A percentile compares a stretch with the other conserved stretches of the same genome.
Evolutionary conservation across 1,140 invertebrate species (phyloP).

Genomic region (Sinella curviseta): DNA sequence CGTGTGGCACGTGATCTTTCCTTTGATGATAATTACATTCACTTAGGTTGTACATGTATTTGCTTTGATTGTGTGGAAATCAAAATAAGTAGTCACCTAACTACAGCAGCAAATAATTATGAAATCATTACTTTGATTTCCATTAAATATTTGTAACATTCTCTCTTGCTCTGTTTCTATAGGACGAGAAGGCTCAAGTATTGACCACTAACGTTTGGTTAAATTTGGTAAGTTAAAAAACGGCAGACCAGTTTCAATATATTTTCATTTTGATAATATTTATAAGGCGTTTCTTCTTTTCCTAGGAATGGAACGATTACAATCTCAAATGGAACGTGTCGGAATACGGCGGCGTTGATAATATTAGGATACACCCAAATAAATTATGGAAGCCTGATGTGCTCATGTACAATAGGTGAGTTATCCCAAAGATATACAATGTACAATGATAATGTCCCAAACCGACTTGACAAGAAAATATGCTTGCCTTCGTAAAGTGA

Average conservation of each 20-base stretch:
- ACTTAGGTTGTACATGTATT: too few relatives aligned
- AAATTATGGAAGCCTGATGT: slow-evolving; percentile 97
- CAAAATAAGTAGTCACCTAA: too few relatives aligned
- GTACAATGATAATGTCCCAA: too few relatives aligned
- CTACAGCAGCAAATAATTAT: too few relatives aligned
- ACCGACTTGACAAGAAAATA: too few relatives aligned
- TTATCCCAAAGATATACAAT: background rate
- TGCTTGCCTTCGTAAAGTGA: too few relatives aligned
- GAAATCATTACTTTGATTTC: slow-evolving; percentile 52
- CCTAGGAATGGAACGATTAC: slow-evolving; percentile 95
- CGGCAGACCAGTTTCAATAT: background rate
- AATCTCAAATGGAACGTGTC: slow-evolving; percentile 93
- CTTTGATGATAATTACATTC: too few relatives aligned
- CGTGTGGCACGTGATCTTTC: too few relatives aligned
- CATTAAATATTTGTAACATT: slow-evolving; percentile 59
- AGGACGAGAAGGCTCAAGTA: slow-evolving; percentile 87
- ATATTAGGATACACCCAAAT: slow-evolving; percentile 89
- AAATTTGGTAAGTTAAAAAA: slow-evolving; percentile 67
- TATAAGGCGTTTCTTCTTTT: slow-evolving; percentile 45
- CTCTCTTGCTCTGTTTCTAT: slow-evolving; percentile 52
- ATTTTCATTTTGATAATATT: background rate
- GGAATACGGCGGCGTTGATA: slow-evolving; percentile 90
- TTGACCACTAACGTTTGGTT: slow-evolving; percentile 95
- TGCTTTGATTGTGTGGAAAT: too few relatives aligned
- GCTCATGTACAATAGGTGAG: slow-evolving; percentile 96